phyloP scores from a whole-genome alignment of 1,140 invertebrate genomes.

The Odontomachus brunneus region DNA sequence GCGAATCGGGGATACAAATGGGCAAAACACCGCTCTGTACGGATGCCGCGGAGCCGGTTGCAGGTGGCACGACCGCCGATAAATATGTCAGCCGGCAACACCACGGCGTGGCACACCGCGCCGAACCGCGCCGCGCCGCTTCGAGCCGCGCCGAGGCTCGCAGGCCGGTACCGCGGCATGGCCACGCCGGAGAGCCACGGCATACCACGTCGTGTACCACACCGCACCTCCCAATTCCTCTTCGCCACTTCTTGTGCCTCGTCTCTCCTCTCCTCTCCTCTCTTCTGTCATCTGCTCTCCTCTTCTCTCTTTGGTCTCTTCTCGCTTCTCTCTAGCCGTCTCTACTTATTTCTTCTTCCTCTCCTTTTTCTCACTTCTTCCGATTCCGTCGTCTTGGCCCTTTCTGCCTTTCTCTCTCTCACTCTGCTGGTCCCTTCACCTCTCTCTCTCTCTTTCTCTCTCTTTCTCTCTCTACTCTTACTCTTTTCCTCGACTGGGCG shows the following conservation, averaged over 20 bases:
- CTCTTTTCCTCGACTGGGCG: neutral
- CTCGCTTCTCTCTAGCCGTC: slow-evolving; percentile 68
- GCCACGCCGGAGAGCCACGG: slow-evolving; percentile 47
- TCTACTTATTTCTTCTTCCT: neutral
- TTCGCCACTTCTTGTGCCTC: slow-evolving; percentile 30
- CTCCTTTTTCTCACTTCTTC: slow-evolving; percentile 16
- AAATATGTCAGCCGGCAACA: slow-evolving; percentile 84
- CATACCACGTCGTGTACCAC: slow-evolving; percentile 71
- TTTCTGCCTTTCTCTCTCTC: neutral
- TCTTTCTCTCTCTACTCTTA: slow-evolving; percentile 30
- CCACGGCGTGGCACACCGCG: slow-evolving; percentile 71
- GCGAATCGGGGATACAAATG: slow-evolving; percentile 74
- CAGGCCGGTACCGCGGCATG: slow-evolving; percentile 73
- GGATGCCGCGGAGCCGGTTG: slow-evolving; percentile 81
- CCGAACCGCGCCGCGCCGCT: slow-evolving; percentile 59
- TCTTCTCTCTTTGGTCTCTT: slow-evolving; percentile 40
- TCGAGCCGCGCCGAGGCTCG: slow-evolving; percentile 46
- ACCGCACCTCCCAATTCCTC: slow-evolving; percentile 63
- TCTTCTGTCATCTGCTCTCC: neutral
- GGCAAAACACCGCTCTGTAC: slow-evolving; percentile 78
- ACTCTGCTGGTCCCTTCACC: slow-evolving; percentile 28
- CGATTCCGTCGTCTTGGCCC: neutral
- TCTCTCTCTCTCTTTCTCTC: slow-evolving; percentile 46
- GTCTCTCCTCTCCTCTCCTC: slow-evolving; percentile 6
- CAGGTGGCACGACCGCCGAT: slow-evolving; percentile 83